Conservation (phyloP, 2,797 vertebrate genomes). For the Gallinago stenura region DNA sequence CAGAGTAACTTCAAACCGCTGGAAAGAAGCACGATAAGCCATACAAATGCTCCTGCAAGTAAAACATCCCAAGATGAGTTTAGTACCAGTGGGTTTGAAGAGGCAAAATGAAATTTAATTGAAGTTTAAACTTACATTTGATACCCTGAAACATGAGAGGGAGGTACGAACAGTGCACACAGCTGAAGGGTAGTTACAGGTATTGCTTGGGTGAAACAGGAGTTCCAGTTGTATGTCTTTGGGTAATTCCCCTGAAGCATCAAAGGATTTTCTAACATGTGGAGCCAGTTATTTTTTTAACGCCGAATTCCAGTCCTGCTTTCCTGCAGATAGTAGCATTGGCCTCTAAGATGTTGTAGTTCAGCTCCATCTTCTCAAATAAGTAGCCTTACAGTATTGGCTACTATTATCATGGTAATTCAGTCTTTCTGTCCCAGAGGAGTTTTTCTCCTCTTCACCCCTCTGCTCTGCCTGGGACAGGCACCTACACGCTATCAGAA, state of each 20-base stretch:
- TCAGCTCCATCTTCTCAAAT: background rate
- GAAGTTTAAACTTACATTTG: background rate
- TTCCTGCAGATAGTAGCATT: background rate
- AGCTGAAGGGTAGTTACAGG: background rate
- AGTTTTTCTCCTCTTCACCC: background rate
- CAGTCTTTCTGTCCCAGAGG: background rate
- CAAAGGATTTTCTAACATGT: background rate
- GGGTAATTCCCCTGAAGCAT: background rate
- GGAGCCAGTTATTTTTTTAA: background rate
- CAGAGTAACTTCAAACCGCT: background rate
- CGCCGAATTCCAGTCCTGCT: background rate
- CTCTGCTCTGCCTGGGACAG: background rate
- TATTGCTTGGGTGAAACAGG: background rate
- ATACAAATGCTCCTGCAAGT: background rate
- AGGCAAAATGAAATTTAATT: background rate
- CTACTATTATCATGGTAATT: accelerated
- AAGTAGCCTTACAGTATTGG: background rate
- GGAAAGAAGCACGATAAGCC: background rate
- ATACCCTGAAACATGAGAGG: background rate
- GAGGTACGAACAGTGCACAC: background rate
- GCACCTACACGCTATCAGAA: accelerated
- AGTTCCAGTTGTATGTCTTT: background rate
- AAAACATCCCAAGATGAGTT: background rate
- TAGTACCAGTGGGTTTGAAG: background rate
- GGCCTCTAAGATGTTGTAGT: background rate